phyloP scores from a whole-genome alignment of 2,113 vertebrate genomes.

The Psilopsiagon aurifrons region DNA sequence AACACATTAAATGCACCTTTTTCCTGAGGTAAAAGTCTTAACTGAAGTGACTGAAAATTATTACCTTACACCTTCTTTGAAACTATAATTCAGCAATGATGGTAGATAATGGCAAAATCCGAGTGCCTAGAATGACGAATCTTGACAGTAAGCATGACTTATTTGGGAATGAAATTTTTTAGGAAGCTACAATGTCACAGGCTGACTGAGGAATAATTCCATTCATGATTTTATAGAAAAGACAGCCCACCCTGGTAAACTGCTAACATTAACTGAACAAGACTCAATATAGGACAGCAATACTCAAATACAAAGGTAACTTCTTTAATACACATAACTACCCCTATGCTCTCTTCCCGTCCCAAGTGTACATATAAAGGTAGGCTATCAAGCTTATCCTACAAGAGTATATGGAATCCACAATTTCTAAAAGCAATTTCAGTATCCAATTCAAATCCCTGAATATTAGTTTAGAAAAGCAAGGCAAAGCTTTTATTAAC shows the following conservation, averaged over 20 bases:
- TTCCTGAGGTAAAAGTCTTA: neutral
- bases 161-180: neutral
- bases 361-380: neutral
- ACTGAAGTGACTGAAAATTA: neutral
- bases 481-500: neutral
- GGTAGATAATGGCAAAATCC: neutral
- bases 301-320: neutral
- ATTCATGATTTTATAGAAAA: neutral
- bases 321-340: neutral
- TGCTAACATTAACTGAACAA: neutral
- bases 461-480: neutral
- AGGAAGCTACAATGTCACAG: neutral
- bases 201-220: neutral
- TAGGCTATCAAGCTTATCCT: neutral
- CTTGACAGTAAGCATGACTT: neutral
- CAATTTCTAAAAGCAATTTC: neutral
- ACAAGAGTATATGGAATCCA: neutral
- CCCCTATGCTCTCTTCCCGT: neutral
- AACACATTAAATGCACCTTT: neutral
- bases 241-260: neutral
- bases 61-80: neutral
- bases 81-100: neutral
- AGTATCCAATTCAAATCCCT: neutral
- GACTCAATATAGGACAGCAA: neutral
- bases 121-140: neutral